Percentiles rank a stretch among this genome's conserved stretches.
phyloP scores from a whole-genome alignment of 2,888 invertebrate genomes.

The Gastrophysa polygoni region DNA sequence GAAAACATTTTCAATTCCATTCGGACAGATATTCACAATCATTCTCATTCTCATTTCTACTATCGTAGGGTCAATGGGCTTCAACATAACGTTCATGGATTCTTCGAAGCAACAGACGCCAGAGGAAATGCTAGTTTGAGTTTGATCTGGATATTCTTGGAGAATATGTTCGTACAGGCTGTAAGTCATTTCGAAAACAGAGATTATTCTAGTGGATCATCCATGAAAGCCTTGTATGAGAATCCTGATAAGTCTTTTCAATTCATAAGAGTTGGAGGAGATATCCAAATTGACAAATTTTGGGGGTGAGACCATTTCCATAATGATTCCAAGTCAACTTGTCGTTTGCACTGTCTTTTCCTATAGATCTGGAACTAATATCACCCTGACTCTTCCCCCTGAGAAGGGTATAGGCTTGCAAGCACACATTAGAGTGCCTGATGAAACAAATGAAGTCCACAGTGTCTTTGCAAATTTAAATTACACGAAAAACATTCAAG shows the following conservation, averaged over 20 bases:
- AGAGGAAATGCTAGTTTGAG: slow-evolving; percentile 57
- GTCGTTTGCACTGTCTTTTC: slow-evolving; percentile 7
- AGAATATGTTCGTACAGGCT: slow-evolving; percentile 61
- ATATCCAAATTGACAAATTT: slow-evolving; percentile 62
- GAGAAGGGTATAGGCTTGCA: slow-evolving; percentile 62
- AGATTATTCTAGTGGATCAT: slow-evolving; percentile 57
- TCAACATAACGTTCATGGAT: slow-evolving; percentile 36
- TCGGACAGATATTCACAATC: not conserved
- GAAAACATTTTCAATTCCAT: not conserved
- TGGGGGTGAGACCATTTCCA: slow-evolving; percentile 60
- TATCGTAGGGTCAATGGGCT: slow-evolving; percentile 22
- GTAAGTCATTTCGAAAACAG: slow-evolving; percentile 56
- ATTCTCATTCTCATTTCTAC: no score
- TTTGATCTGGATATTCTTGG: slow-evolving; percentile 63
- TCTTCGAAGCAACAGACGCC: slow-evolving; percentile 57
- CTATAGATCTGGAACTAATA: slow-evolving; percentile 45
- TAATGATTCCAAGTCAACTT: not conserved
- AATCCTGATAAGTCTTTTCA: slow-evolving; percentile 63
- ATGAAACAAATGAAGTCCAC: slow-evolving; percentile 69
- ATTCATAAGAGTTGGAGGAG: slow-evolving; percentile 61
- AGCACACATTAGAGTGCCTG: slow-evolving; percentile 66
- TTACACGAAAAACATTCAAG: slow-evolving; percentile 53
- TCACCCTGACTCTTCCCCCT: slow-evolving; percentile 62
- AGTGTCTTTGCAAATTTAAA: slow-evolving; percentile 62
- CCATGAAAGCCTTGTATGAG: slow-evolving; percentile 59